These are phyloP conservation scores for Brachypteracias leptosomus DNA, from an alignment of 2,113 vertebrate genomes.

Conservation along the genomic window DNA sequence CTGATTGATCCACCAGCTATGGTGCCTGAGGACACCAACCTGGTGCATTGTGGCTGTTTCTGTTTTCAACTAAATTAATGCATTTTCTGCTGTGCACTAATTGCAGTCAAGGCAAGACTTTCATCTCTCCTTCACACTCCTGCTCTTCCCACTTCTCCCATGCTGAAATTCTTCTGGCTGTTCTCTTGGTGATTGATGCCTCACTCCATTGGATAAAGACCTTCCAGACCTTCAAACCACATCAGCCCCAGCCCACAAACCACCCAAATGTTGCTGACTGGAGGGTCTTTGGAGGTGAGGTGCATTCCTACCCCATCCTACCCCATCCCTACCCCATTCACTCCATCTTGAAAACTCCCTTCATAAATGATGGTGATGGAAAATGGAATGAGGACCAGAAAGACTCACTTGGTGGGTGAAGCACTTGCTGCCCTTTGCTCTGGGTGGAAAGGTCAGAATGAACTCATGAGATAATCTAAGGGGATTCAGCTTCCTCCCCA, in stretches of 20 bases:
- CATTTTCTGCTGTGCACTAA: not conserved
- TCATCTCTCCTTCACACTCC: not conserved
- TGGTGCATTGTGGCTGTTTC: fast-evolving
- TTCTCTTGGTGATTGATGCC: not conserved
- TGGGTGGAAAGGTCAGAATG: not conserved
- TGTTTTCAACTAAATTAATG: not conserved
- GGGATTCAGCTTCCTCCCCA: fast-evolving
- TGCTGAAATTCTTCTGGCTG: not conserved
- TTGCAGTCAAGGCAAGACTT: not conserved
- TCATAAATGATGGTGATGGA: not conserved
- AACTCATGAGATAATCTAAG: not conserved
- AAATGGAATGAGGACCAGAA: not conserved
- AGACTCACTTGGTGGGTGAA: not conserved
- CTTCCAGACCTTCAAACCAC: not conserved
- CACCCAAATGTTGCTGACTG: not conserved
- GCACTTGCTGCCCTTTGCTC: not conserved
- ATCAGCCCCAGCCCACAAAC: not conserved
- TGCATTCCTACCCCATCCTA: not conserved
- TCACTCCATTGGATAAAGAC: fast-evolving
- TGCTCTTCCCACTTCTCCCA: not conserved
- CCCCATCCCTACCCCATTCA: no score
- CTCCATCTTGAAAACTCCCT: not conserved
- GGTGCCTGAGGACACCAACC: not conserved
- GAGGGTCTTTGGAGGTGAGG: not conserved
- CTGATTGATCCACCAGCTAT: not conserved